Conservation (phyloP, 2,888 invertebrate genomes). For the Monoplex corrugatus region DNA sequence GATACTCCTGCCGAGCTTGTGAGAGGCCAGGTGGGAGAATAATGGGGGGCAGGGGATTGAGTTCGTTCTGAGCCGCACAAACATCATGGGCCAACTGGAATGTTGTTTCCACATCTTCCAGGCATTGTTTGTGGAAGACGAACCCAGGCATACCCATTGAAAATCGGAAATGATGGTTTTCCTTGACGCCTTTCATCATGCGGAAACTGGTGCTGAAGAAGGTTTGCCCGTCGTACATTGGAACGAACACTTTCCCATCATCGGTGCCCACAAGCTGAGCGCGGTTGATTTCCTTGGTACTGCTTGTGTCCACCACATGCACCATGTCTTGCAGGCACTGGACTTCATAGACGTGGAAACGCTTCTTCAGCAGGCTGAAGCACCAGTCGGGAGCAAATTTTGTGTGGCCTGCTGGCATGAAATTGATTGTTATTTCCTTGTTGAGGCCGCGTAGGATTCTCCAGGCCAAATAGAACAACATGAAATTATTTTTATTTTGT, state of each 20-base stretch:
- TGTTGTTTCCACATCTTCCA: constrained; percentile 27
- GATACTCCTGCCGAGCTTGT: not conserved
- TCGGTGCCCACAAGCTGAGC: constrained; percentile 49
- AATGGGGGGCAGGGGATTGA: no score
- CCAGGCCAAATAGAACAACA: constrained; percentile 56
- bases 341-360: constrained; percentile 48
- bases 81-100: constrained; percentile 8
- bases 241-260: constrained; percentile 38
- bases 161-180: constrained; percentile 48
- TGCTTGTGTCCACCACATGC: constrained; percentile 48
- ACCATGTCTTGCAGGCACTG: constrained; percentile 48
- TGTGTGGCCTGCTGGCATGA: constrained; percentile 53
- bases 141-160: no score
- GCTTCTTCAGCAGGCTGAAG: constrained; percentile 57
- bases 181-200: constrained; percentile 53
- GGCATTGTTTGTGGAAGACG: no score
- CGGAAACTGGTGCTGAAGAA: constrained; percentile 44
- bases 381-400: constrained; percentile 60
- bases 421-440: constrained; percentile 3
- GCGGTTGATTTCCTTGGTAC: constrained; percentile 47
- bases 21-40: not conserved
- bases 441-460: constrained; percentile 44
- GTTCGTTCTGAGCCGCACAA: no score
- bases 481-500: constrained; percentile 50
- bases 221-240: constrained; percentile 54